Base-by-base conservation (phyloP, 2,888 invertebrate species). In the Drosophila neoperkinsi region DNA sequence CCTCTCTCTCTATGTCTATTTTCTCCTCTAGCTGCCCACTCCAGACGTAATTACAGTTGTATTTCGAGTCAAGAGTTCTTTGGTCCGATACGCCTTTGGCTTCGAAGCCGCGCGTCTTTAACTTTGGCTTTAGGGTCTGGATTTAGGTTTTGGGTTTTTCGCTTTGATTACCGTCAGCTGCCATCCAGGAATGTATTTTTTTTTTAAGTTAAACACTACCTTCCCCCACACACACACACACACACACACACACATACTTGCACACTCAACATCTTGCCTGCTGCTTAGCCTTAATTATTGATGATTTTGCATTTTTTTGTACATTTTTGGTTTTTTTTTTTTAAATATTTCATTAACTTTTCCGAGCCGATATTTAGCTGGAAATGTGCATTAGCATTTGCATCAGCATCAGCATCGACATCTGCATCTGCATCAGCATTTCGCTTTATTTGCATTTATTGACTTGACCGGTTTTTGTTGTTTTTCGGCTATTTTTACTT, bases 401-500 rank as follows among this genome's bases (percentile, higher is more conserved):
- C 34, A 30, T 13, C 41, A 18, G 66, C 46, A 66, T 51, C 18
- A 21, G 30, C 50, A 43, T 43, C 43, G 1, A 1, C 43, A 43
- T 43, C 43, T 33, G 34, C 56, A 56, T 38, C n/a, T 2, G 41
- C 64, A 65, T 51, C 9, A 41, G 52, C 59, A 60, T 58, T 46
- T 41, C 43, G 33, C 36, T 36, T 56, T 11, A 28, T 49, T 34
- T 63, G 65, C 58, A 69, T 41, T 58, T 62, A 57, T 74, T 49
- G 10, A 61, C 49, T 67, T 78, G 74, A 77, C 77, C 78, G 77
- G 78, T 78, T 82, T 79, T 58, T 34, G 31, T 30, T 33, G 30
- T 28, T 67, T 64, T 81, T 81, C 73, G 33, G 72, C 49, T 69
- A 80, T 78, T 84, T 84, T 84, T 85, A 84, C 84, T 84, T 84